phyloP scores from a whole-genome alignment of 2,888 invertebrate species.

The Seladonia tumulorum region DNA sequence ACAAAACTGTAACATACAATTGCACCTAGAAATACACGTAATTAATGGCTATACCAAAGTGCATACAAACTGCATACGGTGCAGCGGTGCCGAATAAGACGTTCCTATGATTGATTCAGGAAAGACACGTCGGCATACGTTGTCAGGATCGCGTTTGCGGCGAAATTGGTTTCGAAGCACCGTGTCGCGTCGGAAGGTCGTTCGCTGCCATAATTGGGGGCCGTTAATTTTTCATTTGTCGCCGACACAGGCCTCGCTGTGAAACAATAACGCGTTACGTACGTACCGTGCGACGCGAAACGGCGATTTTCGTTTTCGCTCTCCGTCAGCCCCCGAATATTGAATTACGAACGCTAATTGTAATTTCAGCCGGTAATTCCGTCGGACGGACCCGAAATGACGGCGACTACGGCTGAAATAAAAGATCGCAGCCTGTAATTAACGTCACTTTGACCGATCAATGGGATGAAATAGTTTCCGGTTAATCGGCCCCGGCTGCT shows the following conservation, averaged over 20 bases:
- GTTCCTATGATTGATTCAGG: too few species aligned
- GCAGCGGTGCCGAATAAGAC: too few species aligned
- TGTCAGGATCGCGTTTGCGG: background rate
- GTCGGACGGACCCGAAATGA: constrained; percentile 23
- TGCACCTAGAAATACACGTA: too few species aligned
- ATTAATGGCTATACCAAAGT: too few species aligned
- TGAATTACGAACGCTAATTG: constrained; percentile 52
- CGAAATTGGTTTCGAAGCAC: background rate
- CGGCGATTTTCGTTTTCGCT: constrained; percentile 21
- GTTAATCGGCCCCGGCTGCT: constrained; percentile 24
- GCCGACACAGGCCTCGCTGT: background rate
- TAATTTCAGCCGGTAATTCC: constrained; percentile 48
- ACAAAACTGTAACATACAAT: too few species aligned
- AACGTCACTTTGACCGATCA: constrained; percentile 27
- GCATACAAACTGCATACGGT: too few species aligned
- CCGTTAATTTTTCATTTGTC: constrained; percentile 44
- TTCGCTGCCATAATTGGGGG: background rate
- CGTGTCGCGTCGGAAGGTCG: background rate
- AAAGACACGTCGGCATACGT: background rate
- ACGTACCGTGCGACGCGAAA: background rate
- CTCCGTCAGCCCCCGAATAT: constrained; percentile 32
- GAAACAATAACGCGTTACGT: constrained; percentile 32
- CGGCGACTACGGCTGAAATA: constrained; percentile 7
- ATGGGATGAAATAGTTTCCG: constrained; percentile 2
- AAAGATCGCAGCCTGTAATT: constrained; percentile 40